Base-by-base conservation (phyloP, 2,888 invertebrate species). In the Drosophila emarginata region DNA sequence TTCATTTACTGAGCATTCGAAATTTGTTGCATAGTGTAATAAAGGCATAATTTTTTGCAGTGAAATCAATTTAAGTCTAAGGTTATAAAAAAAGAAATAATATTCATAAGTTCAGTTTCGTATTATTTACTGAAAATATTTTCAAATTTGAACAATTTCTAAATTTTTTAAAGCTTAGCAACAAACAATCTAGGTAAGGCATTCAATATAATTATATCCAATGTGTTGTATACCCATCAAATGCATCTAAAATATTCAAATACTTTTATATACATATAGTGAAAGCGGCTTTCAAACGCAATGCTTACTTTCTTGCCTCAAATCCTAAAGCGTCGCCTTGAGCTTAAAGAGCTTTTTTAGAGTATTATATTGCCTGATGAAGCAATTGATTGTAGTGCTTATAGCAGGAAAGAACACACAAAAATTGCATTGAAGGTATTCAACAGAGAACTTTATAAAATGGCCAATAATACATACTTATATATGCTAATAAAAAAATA, bases 371-470 rank as follows among this genome's bases (percentile, higher is more conserved):
- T 76, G 80, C 77, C 78, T 78, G 58, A 51, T 57, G 69, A 67
- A 62, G 40, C 9, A 57, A 80, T 86, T 79, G 79, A 81, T 61
- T n/a, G 85, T 87, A 87, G 87, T 78, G 83, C 85, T 81, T 84
- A 52, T 36, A 67, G 59, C 45, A 45, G 45, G 45, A 45, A 70
- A 50, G 53, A 64, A 63, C 23, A 61, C n/a, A 40, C 60, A 66
- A 56, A 64, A 64, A 52, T 61, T 45, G 45, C 21, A 45, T 21
- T 45, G 45, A 45, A 21, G 45, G 45, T 45, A 45, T 45, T 45
- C 45, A 45, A 45, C 45, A 21, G 45, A 45, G 18, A 9, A 11
- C 18, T 11, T 36, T 12, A 12, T 12, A 28, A 23, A 23, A 23
- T 23, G 23, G 23, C 23, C 23, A 23, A 23, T 23, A 23, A n/a